Evolutionary conservation across 2,113 vertebrate species (phyloP).

Genomic region (Marmota monax): DNA sequence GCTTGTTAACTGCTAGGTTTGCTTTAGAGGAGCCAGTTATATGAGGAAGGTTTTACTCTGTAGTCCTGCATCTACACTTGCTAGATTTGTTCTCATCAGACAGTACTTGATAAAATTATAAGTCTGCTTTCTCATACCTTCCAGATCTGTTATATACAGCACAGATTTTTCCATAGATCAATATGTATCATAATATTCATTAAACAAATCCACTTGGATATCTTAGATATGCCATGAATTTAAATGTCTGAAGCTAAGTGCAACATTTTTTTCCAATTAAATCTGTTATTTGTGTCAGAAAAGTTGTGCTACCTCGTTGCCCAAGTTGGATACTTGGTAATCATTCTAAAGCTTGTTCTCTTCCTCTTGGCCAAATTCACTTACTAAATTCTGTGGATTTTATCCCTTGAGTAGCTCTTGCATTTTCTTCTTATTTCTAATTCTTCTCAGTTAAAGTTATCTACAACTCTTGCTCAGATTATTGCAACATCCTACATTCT

Average conservation of each 20-base stretch:
- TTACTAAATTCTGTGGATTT: not conserved
- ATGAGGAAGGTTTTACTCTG: not conserved
- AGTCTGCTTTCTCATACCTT: not conserved
- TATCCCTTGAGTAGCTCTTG: not conserved
- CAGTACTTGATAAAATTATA: not conserved
- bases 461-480: not conserved
- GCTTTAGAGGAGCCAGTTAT: not conserved
- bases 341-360: conserved; percentile 22
- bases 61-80: not conserved
- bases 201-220: not conserved
- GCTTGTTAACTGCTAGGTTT: not conserved
- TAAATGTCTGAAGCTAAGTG: conserved; percentile 16
- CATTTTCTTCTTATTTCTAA: not conserved
- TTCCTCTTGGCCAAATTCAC: not conserved
- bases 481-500: not conserved
- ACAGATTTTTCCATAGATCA: conserved; percentile 17
- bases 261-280: not conserved
- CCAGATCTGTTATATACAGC: not conserved
- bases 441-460: not conserved
- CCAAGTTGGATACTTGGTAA: not conserved
- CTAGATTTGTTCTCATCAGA: not conserved
- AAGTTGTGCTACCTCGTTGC: not conserved
- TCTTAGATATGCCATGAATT: not conserved
- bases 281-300: conserved; percentile 31
- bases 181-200: not conserved